Evolutionary conservation across 2,888 invertebrate genomes (phyloP), one percentile per base, ranked within the genome.

Genomic region (Agrochola litura): DNA sequence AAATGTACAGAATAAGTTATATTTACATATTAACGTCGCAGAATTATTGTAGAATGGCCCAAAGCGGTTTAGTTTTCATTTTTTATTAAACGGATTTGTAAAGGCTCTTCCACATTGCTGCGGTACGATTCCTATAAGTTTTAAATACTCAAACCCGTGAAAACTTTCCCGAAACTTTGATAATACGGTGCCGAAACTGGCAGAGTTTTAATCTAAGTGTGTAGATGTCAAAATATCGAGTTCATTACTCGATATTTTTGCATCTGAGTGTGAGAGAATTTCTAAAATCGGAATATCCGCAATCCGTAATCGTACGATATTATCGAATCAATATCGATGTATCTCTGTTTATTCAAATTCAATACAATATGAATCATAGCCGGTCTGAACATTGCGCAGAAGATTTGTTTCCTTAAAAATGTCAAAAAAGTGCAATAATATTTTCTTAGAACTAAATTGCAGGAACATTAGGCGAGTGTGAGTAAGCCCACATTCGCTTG

Each of bases 21-120:
- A 37, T 52, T 25, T 14, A 63, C 43, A n/a, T n/a, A 61, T 0
- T 4, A 60, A 46, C 25, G 60, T 74, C 52, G 54, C 79, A 84
- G 73, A 72, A 72, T 84, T 76, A 80, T 84, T 80, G 87, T 77
- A 69, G 58, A 71, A 66, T 66, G 41, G 16, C 41, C 58, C 30
- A 65, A 60, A 54, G 61, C 66, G 3, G n/a, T 65, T 54, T 72
- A 52, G 14, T 60, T 64, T 72, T 72, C 6, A 83, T 58, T 66
- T 52, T 63, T 64, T 61, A 30, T 64, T 25, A 61, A 41, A 2
- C 54, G 54, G 61, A 43, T 61, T 56, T 49, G 41, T 60, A 69
- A 43, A 43, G 54, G 73, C 16, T 58, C 5, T 46, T 58, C 16
- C 14, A 37, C 1, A 52, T 25, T 73, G 10, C 10, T 68, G 16